A percentile compares a stretch with the other conserved stretches of the same genome.
These are phyloP conservation scores for western clawed frog (Xenopus tropicalis) DNA, from an alignment of 2,113 vertebrate genomes.

Conservation along the genomic window UCB_Xtro_10.0 CM004445.2:119612001-119612500, in stretches of 20 bases:
- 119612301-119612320: conserved; percentile 51
- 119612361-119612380: not conserved
- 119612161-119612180: too few species aligned
- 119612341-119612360: conserved; percentile 12
- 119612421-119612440: conserved; percentile 5
- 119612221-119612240: too few species aligned
- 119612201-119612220: too few species aligned
- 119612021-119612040: too few species aligned
- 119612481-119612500: conserved; percentile 13
- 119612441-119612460: not conserved
- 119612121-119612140: too few species aligned
- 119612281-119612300: conserved; percentile 3
- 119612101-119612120: too few species aligned
- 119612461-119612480: not conserved
- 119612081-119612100: too few species aligned
- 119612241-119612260: conserved; percentile 1
- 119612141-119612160: too few species aligned
- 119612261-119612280: conserved; percentile 12
- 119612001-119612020: too few species aligned
- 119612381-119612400: not conserved
- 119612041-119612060: too few species aligned
- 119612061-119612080: too few species aligned
- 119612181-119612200: too few species aligned
- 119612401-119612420: not conserved
- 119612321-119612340: conserved; percentile 14